Evolutionary conservation across 1,140 invertebrate species (phyloP).

Genomic region (Pentalonia nigronervosa): DNA sequence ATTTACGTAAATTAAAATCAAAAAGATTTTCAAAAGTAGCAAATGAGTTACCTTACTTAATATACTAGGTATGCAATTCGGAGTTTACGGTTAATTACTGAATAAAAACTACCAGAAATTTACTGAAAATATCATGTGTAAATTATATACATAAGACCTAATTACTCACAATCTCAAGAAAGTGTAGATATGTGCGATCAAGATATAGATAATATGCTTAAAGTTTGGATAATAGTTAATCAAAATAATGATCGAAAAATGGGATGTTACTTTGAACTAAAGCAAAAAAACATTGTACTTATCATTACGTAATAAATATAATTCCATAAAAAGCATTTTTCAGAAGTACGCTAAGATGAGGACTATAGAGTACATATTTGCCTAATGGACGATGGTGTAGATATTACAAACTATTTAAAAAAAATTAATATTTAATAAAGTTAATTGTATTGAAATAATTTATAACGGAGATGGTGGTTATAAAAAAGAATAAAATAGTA

Average conservation of each 20-base stretch:
- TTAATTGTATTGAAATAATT: neutral
- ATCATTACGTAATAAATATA: too few relatives aligned
- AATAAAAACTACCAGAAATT: conserved; percentile 59
- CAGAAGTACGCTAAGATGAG: too few relatives aligned
- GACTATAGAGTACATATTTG: too few relatives aligned
- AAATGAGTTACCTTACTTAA: neutral
- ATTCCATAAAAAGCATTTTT: too few relatives aligned
- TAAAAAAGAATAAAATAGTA: neutral
- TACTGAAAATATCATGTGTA: conserved; percentile 59
- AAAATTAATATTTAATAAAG: too few relatives aligned
- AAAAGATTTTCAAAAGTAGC: neutral
- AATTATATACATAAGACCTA: conserved; percentile 64
- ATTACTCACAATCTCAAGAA: conserved; percentile 61
- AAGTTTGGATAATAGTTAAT: too few relatives aligned
- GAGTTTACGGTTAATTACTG: neutral
- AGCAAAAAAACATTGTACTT: too few relatives aligned
- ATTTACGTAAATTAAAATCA: neutral
- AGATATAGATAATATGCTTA: conserved; percentile 63
- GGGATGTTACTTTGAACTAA: too few relatives aligned
- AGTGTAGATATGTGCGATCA: conserved; percentile 64
- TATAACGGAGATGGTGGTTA: too few relatives aligned
- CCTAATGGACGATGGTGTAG: too few relatives aligned
- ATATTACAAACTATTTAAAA: too few relatives aligned
- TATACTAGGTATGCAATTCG: neutral
- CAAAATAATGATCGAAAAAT: too few relatives aligned